Evolutionary conservation across 2,888 invertebrate species (phyloP), one percentile per base, ranked within the genome.

Genomic region (Congeria kusceri): DNA sequence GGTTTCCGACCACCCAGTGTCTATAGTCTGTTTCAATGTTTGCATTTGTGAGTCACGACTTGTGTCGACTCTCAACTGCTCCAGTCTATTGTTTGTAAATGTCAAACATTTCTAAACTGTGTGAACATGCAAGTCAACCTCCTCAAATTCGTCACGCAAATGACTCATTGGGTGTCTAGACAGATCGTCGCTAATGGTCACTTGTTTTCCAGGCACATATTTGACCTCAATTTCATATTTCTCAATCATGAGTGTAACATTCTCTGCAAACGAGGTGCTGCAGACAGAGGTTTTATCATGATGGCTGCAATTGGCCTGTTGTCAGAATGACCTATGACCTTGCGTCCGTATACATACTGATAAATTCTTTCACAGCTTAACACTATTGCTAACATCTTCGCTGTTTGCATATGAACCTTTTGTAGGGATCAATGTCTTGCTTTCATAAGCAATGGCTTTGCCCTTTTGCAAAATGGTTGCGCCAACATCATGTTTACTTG

Each of bases 381-480:
- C 23, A 64, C n/a, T 2, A 71, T 64, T 23, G 44, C 65, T 5
- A 59, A 23, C 65, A 72, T 58, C 28, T 72, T 71, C 63, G 20
- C 77, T 57, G n/a, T 58, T 67, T 44, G 84, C 84, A 66, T 87
- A 88, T 13, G 29, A 23, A 18, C 27, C 27, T 65, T 88, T 84
- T 23, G 83, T 73, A 20, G 62, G 59, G 1, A 82, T 84, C 11
- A 88, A 39, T 39, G 39, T 39, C 11, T 39, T 39, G 39, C 39
- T 39, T 39, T 11, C 3, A 39, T 1, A 39, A 11, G 39, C 11
- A 39, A 39, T 39, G 1, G 39, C 13, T 39, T 39, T 39, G 39
- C 39, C 11, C 20, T 88, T 74, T 49, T 87, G 88, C 7, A 87
- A 49, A 1, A 88, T 53, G 9, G 56, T 73, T 13, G 86, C 86